Conservation (phyloP, 2,888 invertebrate genomes). For the Allolobophora icterica region DNA sequence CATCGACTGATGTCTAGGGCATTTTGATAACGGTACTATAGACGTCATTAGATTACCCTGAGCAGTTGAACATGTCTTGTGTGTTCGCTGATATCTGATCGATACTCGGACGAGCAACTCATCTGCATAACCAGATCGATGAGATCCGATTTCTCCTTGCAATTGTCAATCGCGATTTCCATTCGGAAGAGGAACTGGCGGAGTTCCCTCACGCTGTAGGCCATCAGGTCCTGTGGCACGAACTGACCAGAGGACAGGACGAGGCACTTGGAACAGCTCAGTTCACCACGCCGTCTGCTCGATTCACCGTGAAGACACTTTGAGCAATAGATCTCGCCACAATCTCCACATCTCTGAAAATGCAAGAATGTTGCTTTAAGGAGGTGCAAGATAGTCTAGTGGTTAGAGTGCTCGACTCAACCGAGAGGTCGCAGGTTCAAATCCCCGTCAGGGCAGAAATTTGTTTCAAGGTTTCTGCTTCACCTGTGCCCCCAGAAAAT, state of each 20-base stretch:
- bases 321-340: conserved; percentile 6
- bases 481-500: too few species aligned
- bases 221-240: conserved; percentile 24
- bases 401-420: too few species aligned
- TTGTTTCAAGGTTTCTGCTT: too few species aligned
- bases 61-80: background rate
- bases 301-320: background rate
- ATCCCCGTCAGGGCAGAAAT: too few species aligned
- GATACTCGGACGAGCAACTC: conserved; percentile 25
- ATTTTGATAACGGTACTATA: too few species aligned
- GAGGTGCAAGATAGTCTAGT: too few species aligned
- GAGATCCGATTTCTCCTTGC: conserved; percentile 26
- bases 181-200: conserved; percentile 25
- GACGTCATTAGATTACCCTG: too few species aligned
- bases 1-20: too few species aligned
- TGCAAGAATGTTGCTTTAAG: background rate
- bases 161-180: background rate
- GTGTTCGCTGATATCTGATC: background rate
- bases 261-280: conserved; percentile 12
- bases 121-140: conserved; percentile 20
- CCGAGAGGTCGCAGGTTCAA: too few species aligned
- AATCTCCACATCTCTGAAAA: conserved; percentile 13
- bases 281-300: background rate
- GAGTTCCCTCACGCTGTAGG: background rate
- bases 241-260: conserved; percentile 1